These are phyloP conservation scores for Macrocentrus cingulum DNA, from an alignment of 1,140 invertebrate genomes.

Conservation along the genomic window DNA sequence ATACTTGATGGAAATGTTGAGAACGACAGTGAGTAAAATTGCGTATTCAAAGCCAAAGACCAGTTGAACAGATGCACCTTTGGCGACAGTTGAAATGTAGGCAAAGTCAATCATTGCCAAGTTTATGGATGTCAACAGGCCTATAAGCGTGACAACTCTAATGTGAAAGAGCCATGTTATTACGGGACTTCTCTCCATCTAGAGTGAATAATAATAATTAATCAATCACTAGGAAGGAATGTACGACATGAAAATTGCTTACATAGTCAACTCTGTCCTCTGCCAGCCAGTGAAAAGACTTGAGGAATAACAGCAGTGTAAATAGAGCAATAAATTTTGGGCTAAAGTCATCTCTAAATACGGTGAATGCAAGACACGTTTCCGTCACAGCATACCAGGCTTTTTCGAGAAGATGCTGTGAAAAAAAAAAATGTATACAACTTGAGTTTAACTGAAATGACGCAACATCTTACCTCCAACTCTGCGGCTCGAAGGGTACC, in stretches of 20 bases:
- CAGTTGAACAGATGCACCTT: conserved; percentile 95
- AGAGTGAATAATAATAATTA: conserved; percentile 36
- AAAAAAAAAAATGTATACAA: conserved; percentile 42
- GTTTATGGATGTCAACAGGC: conserved; percentile 81
- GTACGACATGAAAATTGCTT: conserved; percentile 57
- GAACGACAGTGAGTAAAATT: conserved; percentile 90
- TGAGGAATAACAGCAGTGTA: conserved; percentile 93
- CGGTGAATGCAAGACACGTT: conserved; percentile 98
- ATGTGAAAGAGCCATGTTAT: conserved; percentile 96
- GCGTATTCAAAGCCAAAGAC: conserved; percentile 99
- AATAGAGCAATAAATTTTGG: conserved; percentile 98
- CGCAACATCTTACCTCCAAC: conserved; percentile 77
- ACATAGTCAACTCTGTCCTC: conserved; percentile 99
- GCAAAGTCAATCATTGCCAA: conserved; percentile 90
- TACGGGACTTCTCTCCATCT: conserved; percentile 99
- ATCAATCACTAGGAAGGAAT: not conserved
- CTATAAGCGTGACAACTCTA: conserved; percentile 83
- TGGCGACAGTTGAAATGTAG: conserved; percentile 89
- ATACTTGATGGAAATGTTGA: conserved; percentile 96
- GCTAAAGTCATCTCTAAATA: conserved; percentile 99
- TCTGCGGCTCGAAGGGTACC: conserved; percentile 95
- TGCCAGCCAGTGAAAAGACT: conserved; percentile 99
- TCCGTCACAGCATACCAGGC: conserved; percentile 99
- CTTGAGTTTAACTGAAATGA: not conserved
- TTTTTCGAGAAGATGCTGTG: conserved; percentile 94